A percentile compares a stretch with the other conserved stretches of the same genome.
These are phyloP conservation scores for Mnemiopsis leidyi DNA, from an alignment of 37 sponge, comb jelly and placozoan species.

Conservation along the genomic window DNA sequence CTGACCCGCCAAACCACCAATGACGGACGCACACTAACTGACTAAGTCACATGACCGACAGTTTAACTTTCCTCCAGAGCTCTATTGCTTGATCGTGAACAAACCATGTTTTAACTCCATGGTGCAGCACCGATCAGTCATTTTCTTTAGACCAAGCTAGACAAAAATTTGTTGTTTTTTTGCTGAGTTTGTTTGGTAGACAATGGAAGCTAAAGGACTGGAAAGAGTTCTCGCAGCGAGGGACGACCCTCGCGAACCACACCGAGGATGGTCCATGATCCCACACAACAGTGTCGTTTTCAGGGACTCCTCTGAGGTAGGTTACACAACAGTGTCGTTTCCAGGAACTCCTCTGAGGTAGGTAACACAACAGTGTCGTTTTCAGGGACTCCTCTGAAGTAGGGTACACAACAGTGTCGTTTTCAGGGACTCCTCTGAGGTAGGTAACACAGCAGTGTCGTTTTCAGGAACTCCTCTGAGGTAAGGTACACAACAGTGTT, in stretches of 20 bases:
- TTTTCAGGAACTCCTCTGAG: no score
- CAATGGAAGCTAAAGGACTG: neutral
- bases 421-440: neutral
- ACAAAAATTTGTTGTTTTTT: neutral
- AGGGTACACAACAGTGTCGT: slow-evolving; percentile 53
- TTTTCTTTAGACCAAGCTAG: neutral
- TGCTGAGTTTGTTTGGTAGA: neutral
- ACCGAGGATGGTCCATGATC: slow-evolving; percentile 15
- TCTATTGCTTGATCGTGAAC: neutral
- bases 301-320: slow-evolving; percentile 59
- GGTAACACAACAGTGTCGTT: slow-evolving; percentile 60
- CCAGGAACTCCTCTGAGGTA: slow-evolving; percentile 34
- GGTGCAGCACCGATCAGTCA: neutral
- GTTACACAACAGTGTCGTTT: slow-evolving; percentile 37
- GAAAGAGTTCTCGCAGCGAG: neutral
- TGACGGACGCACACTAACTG: neutral
- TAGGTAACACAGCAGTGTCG: neutral
- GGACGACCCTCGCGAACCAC: slow-evolving; percentile 53
- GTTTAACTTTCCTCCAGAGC: neutral
- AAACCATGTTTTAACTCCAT: neutral
- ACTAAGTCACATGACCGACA: neutral
- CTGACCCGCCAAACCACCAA: neutral
- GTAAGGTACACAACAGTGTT: no score
- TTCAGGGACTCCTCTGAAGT: slow-evolving; percentile 55
- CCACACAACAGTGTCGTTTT: slow-evolving; percentile 47